Percentiles rank a stretch among this genome's conserved stretches.
phyloP scores from a whole-genome alignment of 92 coral and sea anemone genomes.

The Palythoa heliodiscus region DNA sequence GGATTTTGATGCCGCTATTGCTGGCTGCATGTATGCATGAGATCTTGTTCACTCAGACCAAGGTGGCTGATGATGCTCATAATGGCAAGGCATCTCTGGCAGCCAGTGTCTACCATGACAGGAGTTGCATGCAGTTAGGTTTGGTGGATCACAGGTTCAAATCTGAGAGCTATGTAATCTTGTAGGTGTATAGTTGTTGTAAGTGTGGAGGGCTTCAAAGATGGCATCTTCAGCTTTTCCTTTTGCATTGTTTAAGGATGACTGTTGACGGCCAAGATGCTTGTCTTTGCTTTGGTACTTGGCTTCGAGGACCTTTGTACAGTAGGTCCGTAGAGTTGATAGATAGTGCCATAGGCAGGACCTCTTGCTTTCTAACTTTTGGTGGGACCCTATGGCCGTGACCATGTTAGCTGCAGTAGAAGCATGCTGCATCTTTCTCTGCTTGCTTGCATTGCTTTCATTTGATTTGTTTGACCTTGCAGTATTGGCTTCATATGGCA shows the following conservation, averaged over 20 bases:
- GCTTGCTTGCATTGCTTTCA: not conserved
- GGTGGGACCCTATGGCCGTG: slow-evolving; percentile 1
- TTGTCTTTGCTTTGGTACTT: not conserved
- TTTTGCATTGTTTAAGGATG: not conserved
- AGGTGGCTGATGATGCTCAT: slow-evolving; percentile 8
- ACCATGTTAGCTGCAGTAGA: not conserved
- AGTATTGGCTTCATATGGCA: slow-evolving; percentile 32
- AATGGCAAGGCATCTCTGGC: not conserved
- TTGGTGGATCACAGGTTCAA: slow-evolving; percentile 10
- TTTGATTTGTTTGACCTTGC: slow-evolving; percentile 11
- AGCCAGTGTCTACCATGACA: slow-evolving; percentile 44
- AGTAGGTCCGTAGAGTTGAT: not conserved
- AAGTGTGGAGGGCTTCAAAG: slow-evolving; percentile 22
- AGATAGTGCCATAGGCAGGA: not conserved
- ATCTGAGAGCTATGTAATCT: slow-evolving; percentile 26
- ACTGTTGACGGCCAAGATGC: not conserved
- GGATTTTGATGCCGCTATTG: slow-evolving; percentile 69
- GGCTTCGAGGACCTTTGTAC: not conserved
- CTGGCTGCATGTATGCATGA: slow-evolving; percentile 65
- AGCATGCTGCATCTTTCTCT: not conserved
- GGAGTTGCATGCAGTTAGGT: slow-evolving; percentile 1
- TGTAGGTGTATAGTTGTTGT: slow-evolving; percentile 24
- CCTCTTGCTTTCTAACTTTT: not conserved
- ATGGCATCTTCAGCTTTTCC: slow-evolving; percentile 6
- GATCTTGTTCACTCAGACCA: not conserved